Evolutionary conservation across 2,113 vertebrate genomes (phyloP).

Genomic region (Lasiurus cinereus): DNA sequence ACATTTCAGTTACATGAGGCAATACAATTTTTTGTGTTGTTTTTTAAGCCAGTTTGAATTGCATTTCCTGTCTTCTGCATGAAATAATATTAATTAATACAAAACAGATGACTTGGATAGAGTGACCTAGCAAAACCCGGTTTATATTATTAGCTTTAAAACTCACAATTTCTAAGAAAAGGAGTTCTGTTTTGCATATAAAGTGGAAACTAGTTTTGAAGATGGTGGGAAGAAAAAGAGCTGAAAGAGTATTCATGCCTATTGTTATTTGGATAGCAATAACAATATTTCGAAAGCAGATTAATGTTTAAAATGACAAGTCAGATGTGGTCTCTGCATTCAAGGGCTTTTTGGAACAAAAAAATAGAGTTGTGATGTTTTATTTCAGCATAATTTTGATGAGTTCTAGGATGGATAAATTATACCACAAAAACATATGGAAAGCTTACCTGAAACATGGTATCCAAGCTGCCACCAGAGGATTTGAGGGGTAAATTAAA

Average conservation of each 20-base stretch:
- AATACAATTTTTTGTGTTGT: slow-evolving; percentile 67
- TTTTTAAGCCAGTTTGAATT: slow-evolving; percentile 76
- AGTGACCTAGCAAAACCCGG: not conserved
- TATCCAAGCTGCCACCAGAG: not conserved
- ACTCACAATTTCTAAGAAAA: slow-evolving; percentile 61
- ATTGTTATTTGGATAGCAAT: not conserved
- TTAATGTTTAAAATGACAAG: slow-evolving; percentile 26
- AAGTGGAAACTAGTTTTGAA: slow-evolving; percentile 53
- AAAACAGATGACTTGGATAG: slow-evolving; percentile 81
- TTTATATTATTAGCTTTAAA: slow-evolving; percentile 69
- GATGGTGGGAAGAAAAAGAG: not conserved
- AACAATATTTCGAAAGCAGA: slow-evolving; percentile 18
- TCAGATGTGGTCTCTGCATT: not conserved
- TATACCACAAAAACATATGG: not conserved
- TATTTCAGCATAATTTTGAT: not conserved
- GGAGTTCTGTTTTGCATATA: slow-evolving; percentile 31
- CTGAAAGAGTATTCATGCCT: not conserved
- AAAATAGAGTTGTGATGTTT: not conserved
- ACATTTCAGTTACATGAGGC: slow-evolving; percentile 72
- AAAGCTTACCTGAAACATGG: not conserved
- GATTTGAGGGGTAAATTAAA: not conserved
- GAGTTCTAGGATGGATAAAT: not conserved
- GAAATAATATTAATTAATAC: slow-evolving; percentile 78
- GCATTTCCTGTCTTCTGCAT: slow-evolving; percentile 81
- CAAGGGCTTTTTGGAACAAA: not conserved